phyloP scores from a whole-genome alignment of 2,888 invertebrate species.

The Scaptomyza polygonia region DNA sequence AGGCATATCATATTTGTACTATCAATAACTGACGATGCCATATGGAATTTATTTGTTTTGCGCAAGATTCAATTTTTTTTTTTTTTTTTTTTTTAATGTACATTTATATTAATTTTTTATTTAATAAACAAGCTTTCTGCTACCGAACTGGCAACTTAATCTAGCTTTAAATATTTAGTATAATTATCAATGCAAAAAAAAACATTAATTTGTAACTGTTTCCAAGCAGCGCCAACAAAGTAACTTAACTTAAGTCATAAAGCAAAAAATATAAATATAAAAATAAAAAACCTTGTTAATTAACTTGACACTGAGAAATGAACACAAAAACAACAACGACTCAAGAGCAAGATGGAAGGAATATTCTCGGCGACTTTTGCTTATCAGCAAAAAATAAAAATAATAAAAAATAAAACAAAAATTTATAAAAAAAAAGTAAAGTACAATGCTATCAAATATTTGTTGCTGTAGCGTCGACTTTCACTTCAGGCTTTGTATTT shows the following conservation, averaged over 20 bases:
- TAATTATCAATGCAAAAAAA: constrained; percentile 20
- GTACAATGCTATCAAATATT: constrained; percentile 18
- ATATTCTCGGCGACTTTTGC: constrained; percentile 3
- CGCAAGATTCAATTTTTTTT: too few species aligned
- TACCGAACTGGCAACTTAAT: too few species aligned
- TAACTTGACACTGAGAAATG: constrained; percentile 31
- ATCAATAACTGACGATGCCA: too few species aligned
- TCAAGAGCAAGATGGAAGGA: constrained; percentile 2
- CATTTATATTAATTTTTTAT: too few species aligned
- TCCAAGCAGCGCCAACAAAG: neutral
- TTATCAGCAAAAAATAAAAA: constrained; percentile 35
- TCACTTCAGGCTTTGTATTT: constrained; percentile 13
- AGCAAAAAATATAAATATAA: neutral
- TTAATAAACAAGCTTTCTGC: too few species aligned
- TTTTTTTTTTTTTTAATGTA: neutral
- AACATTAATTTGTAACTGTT: too few species aligned
- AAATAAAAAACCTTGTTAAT: constrained; percentile 11
- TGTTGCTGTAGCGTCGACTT: constrained; percentile 24
- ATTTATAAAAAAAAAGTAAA: too few species aligned
- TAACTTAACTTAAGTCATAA: constrained; percentile 16
- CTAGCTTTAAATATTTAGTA: too few species aligned
- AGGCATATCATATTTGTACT: too few species aligned
- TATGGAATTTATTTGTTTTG: too few species aligned
- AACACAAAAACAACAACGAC: neutral
- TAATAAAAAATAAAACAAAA: neutral